Conservation (phyloP, 2,797 vertebrate species). For the Spea hammondii region DNA sequence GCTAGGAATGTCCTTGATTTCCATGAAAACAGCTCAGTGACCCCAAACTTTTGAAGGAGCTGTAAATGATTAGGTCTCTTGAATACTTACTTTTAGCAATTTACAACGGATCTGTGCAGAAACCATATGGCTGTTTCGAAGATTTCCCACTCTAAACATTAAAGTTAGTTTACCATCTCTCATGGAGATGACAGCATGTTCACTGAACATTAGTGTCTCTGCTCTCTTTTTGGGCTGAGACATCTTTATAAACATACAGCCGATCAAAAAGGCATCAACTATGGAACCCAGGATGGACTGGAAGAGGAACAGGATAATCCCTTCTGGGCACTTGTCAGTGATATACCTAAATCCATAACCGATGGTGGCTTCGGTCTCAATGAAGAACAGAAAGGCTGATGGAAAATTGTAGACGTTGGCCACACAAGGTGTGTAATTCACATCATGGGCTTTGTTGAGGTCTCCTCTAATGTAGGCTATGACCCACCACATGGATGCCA, state of each 20-base stretch:
- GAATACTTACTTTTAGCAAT: conserved; percentile 89
- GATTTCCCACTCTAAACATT: conserved; percentile 98
- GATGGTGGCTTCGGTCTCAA: conserved; percentile 96
- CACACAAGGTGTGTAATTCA: conserved; percentile 95
- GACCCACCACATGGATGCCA: conserved; percentile 98
- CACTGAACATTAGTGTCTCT: conserved; percentile 97
- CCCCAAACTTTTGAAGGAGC: too few species aligned
- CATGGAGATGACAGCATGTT: conserved; percentile 94
- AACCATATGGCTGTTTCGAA: conserved; percentile 99
- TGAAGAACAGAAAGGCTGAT: conserved; percentile 96
- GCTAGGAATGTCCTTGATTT: too few species aligned
- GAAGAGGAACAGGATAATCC: conserved; percentile 97
- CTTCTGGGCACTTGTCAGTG: conserved; percentile 97
- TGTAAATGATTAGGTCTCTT: not conserved
- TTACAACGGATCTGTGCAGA: conserved; percentile 98
- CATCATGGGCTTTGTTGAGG: conserved; percentile 87
- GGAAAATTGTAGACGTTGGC: conserved; percentile 99
- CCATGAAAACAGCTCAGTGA: too few species aligned
- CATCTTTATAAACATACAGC: conserved; percentile 99
- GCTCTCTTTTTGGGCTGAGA: conserved; percentile 97
- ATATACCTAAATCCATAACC: conserved; percentile 98
- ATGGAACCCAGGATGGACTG: conserved; percentile 97
- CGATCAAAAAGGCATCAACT: conserved; percentile 95
- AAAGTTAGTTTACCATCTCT: conserved; percentile 95
- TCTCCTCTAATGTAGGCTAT: conserved; percentile 95